Evolutionary conservation across 1,140 invertebrate genomes (phyloP).

Genomic region (Panagrolaimus sp.): DNA sequence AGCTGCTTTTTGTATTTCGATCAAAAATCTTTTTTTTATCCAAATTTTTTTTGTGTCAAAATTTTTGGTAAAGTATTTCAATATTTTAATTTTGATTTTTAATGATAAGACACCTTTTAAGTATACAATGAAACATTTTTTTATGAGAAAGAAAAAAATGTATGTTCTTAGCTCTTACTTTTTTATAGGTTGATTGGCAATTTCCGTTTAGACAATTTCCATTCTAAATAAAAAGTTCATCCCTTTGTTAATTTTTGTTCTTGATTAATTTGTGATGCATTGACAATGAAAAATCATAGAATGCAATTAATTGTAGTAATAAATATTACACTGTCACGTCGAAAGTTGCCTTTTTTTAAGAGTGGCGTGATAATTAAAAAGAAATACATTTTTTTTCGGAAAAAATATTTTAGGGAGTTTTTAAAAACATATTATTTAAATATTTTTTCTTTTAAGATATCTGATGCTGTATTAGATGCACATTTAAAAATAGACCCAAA

Average conservation of each 20-base stretch:
- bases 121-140: too few species aligned
- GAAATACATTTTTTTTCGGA: not conserved
- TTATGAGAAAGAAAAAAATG: too few species aligned
- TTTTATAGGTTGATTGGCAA: too few species aligned
- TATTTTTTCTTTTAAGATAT: conserved; percentile 65
- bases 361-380: not conserved
- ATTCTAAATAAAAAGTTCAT: too few species aligned
- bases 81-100: too few species aligned
- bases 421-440: not conserved
- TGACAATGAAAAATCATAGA: not conserved
- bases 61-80: too few species aligned
- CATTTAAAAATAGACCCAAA: conserved; percentile 90
- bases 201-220: too few species aligned
- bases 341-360: not conserved
- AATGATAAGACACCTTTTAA: too few species aligned
- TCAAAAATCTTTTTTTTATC: too few species aligned
- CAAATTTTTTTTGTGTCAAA: too few species aligned
- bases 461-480: conserved; percentile 95
- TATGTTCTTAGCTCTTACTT: too few species aligned
- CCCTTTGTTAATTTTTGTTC: not conserved
- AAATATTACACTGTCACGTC: not conserved
- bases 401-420: not conserved
- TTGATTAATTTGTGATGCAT: not conserved
- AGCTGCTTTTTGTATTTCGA: too few species aligned
- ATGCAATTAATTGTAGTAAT: not conserved